A percentile compares a stretch with the other conserved stretches of the same genome.
These are phyloP conservation scores for Hemaris fuciformis DNA, from an alignment of 2,888 invertebrate species.

Conservation along the genomic window DNA sequence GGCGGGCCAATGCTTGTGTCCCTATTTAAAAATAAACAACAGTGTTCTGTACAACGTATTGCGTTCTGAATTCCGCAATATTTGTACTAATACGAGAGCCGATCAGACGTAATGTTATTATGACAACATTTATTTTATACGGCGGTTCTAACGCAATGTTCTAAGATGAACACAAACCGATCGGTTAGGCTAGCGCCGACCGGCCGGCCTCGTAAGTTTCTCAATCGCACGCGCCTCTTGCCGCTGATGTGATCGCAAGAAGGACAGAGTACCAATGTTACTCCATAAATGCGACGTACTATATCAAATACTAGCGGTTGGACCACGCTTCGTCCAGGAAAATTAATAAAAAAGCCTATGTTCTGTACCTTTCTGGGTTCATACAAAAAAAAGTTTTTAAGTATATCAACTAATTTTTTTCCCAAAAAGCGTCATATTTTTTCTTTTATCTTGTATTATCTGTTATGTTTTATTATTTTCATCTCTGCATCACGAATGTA, in stretches of 20 bases:
- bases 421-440: too few relatives aligned
- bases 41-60: neutral
- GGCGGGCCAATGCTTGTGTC: too few relatives aligned
- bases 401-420: too few relatives aligned
- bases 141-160: neutral
- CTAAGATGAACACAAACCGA: neutral
- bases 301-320: neutral
- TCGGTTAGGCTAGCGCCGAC: slow-evolving; percentile 15
- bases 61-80: neutral
- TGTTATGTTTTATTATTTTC: too few relatives aligned
- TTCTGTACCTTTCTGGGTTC: too few relatives aligned
- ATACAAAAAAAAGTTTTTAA: too few relatives aligned
- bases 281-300: slow-evolving; percentile 18
- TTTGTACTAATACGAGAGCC: neutral
- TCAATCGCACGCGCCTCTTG: slow-evolving; percentile 23
- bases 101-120: neutral
- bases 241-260: slow-evolving; percentile 30
- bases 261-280: slow-evolving; percentile 36
- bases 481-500: too few relatives aligned
- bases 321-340: too few relatives aligned
- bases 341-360: too few relatives aligned
- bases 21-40: neutral
- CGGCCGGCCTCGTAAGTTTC: slow-evolving; percentile 34
- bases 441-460: too few relatives aligned
- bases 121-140: neutral